These are phyloP conservation scores for Gari tellinella DNA, from an alignment of 2,888 invertebrate genomes.

Conservation along the genomic window DNA sequence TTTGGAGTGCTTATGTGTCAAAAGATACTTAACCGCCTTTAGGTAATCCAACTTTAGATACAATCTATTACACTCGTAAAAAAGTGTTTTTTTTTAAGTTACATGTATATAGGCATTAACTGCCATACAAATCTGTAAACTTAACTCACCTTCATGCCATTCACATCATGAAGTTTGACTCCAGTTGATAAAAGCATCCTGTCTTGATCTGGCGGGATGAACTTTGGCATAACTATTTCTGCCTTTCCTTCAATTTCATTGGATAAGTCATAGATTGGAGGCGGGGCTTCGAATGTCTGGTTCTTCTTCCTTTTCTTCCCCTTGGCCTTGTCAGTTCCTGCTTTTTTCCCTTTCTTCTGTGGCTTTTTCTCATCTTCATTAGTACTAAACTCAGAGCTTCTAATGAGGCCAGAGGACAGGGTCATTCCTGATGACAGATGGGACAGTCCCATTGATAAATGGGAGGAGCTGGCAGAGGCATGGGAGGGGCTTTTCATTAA, in stretches of 20 bases:
- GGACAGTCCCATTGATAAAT: not conserved
- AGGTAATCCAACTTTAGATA: too few species aligned
- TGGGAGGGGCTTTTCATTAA: not conserved
- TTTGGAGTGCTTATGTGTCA: too few species aligned
- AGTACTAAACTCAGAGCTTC: constrained; percentile 7
- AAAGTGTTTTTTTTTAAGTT: too few species aligned
- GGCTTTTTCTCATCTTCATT: not conserved
- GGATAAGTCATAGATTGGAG: constrained; percentile 63
- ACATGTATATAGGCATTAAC: too few species aligned
- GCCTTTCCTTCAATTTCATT: constrained; percentile 44
- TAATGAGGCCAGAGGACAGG: constrained; percentile 8
- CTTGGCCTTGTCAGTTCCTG: constrained; percentile 8
- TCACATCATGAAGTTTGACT: constrained; percentile 68
- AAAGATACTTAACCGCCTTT: too few species aligned
- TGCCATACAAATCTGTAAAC: too few species aligned
- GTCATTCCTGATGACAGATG: not conserved
- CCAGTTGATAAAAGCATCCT: constrained; percentile 46
- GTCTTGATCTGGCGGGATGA: constrained; percentile 71
- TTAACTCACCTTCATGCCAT: constrained; percentile 72
- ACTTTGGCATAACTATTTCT: constrained; percentile 64
- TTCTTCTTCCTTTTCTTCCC: constrained; percentile 35
- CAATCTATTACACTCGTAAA: too few species aligned
- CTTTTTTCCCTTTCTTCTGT: constrained; percentile 7
- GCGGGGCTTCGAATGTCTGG: constrained; percentile 52
- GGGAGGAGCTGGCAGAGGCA: not conserved